A percentile compares a stretch with the other conserved stretches of the same genome.
Conservation (phyloP, 2,888 invertebrate species). For the Ferrisia virgata region DNA sequence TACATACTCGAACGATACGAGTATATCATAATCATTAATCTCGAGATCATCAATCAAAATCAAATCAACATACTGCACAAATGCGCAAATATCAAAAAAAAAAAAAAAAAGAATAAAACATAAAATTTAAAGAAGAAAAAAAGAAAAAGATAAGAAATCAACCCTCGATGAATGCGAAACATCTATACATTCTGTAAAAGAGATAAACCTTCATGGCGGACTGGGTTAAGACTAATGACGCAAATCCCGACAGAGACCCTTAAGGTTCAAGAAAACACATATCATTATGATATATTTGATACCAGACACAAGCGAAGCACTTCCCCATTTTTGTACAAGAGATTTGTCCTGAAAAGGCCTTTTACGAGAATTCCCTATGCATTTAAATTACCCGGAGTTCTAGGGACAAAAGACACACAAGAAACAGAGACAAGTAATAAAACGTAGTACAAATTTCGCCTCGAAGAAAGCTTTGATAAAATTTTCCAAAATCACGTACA, state of each 20-base stretch:
- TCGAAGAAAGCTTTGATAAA: slow-evolving; percentile 24
- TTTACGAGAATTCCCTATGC: slow-evolving; percentile 15
- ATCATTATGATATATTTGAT: slow-evolving; percentile 41
- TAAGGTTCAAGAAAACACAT: slow-evolving; percentile 40
- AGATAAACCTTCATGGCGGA: slow-evolving; percentile 28
- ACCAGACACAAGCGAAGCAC: slow-evolving; percentile 23
- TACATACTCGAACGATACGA: too few relatives aligned
- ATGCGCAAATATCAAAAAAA: not conserved
- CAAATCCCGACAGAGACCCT: slow-evolving; percentile 33
- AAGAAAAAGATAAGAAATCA: not conserved
- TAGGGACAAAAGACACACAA: slow-evolving; percentile 9
- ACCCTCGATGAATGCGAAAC: not conserved
- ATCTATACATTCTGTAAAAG: not conserved
- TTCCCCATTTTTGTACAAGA: slow-evolving; percentile 11
- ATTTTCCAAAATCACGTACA: slow-evolving; percentile 29
- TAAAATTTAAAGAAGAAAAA: not conserved
- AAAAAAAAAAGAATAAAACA: not conserved
- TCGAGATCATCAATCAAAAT: not conserved
- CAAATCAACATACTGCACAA: too few relatives aligned
- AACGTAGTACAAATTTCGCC: slow-evolving; percentile 27
- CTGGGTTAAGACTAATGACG: slow-evolving; percentile 37
- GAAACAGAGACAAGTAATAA: slow-evolving; percentile 21
- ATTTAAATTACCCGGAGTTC: slow-evolving; percentile 17
- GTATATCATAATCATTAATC: not conserved
- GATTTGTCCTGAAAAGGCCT: slow-evolving; percentile 26